Base-by-base conservation (phyloP, 1,140 invertebrate species). In the Drosophila parabipectinata region DNA sequence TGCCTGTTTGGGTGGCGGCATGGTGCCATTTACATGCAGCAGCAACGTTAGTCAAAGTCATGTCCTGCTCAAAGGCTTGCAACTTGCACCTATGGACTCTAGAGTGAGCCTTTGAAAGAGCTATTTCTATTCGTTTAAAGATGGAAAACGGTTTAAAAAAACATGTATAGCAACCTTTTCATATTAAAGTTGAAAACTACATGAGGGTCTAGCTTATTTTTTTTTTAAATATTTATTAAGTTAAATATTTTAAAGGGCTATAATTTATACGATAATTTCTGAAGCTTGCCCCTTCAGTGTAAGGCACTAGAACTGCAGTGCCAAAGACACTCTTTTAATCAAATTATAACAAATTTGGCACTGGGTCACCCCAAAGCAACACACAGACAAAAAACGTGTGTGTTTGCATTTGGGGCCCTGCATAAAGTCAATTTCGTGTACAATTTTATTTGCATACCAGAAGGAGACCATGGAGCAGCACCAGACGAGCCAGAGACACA, bases 21-120 rank as follows among this genome's bases (percentile, higher is more conserved):
- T 71, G 69, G 83, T 68, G 82, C 72, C 79, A 88, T 88, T 88
- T 88, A 83, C 83, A 88, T 88, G 83, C 83, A 71, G 83, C 79
- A 63, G 76, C 75, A 83, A 83, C 83, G 83, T 88, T 88, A 88
- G 41, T 88, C 83, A 88, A 88, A 88, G 83, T 88, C 83, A 88
- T 79, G 79, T 79, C 66, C 73, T 52, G 68, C 76, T 64, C 77
- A 69, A 79, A 64, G 74, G 72, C 69, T 77, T 75, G 50, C 28
- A 54, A 28, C 47, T 50, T 34, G 24, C n/a, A 72, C 51, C 52
- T 53, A 62, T 56, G 39, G 41, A 15, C 9, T 15, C 44, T 59
- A 52, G 44, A 51, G 37, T 72, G 50, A 34, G 53, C 50, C 57
- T 72, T 7, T 34, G n/a, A 5, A 1, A 6, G 4, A 24, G 18